phyloP scores from a whole-genome alignment of 2,888 invertebrate genomes.

The Malthinus seriepunctatus region DNA sequence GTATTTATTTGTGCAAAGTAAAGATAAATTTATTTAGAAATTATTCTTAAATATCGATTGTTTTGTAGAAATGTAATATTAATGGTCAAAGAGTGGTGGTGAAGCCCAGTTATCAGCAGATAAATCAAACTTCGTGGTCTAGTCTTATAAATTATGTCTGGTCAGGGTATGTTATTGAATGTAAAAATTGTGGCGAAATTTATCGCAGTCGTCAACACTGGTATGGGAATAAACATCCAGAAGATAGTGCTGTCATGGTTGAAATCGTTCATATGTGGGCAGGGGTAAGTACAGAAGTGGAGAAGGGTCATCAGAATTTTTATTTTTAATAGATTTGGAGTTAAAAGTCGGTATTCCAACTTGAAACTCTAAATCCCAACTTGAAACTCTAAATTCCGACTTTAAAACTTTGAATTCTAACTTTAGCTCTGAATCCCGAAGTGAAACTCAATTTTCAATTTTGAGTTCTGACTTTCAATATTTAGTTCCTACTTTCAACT shows the following conservation, averaged over 20 bases:
- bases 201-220: constrained; percentile 76
- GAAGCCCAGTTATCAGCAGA: constrained; percentile 57
- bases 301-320: no score
- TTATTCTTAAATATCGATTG: constrained; percentile 4
- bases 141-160: constrained; percentile 75
- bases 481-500: no score
- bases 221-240: constrained; percentile 79
- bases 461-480: no score
- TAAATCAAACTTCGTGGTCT: constrained; percentile 62
- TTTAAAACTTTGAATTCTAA: no score
- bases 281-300: constrained; percentile 59
- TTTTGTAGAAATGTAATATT: constrained; percentile 47
- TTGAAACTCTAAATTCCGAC: no score
- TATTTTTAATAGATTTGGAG: no score
- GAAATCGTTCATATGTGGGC: constrained; percentile 74
- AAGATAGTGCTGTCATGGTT: constrained; percentile 66
- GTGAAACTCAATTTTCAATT: no score
- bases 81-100: constrained; percentile 61
- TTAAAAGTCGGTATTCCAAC: no score
- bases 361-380: no score
- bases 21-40: constrained; percentile 20
- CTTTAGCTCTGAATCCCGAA: no score
- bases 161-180: constrained; percentile 79
- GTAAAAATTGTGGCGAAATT: constrained; percentile 73
- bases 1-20: constrained; percentile 66